Percentiles rank a stretch among this genome's conserved stretches.
Evolutionary conservation across 1,140 invertebrate species (phyloP).

Genomic region (Carcinoscorpius rotundicauda): DNA sequence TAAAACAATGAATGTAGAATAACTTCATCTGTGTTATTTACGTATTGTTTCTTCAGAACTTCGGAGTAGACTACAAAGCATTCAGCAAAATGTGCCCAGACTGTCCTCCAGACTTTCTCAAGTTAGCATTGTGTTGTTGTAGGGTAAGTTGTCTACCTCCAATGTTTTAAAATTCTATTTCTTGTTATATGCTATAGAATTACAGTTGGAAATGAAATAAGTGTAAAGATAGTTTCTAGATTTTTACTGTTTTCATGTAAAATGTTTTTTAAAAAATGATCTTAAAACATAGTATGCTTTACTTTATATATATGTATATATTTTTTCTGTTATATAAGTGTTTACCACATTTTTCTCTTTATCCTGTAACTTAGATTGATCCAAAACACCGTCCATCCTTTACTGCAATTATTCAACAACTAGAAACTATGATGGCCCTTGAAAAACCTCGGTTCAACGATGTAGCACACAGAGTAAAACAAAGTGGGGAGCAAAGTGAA

Average conservation of each 20-base stretch:
- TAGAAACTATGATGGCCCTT: constrained; percentile 32
- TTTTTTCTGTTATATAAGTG: neutral
- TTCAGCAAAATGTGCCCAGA: constrained; percentile 76
- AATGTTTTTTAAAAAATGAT: too few relatives aligned
- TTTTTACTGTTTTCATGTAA: neutral
- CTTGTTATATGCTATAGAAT: too few relatives aligned
- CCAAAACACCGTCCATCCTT: constrained; percentile 71
- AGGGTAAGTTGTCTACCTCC: constrained; percentile 48
- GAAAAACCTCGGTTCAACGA: constrained; percentile 5
- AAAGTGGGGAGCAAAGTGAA: neutral
- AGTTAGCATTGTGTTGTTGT: constrained; percentile 84
- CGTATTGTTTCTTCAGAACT: constrained; percentile 47
- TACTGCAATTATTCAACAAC: constrained; percentile 53
- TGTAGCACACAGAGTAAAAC: neutral
- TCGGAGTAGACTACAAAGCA: constrained; percentile 86
- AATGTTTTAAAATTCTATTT: too few relatives aligned
- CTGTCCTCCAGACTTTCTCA: constrained; percentile 74
- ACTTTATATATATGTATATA: constrained; percentile 1
- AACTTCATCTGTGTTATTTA: too few relatives aligned
- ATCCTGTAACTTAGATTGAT: constrained; percentile 49
- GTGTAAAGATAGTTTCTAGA: neutral
- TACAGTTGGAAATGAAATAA: neutral
- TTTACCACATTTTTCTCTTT: too few relatives aligned
- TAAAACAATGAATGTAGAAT: too few relatives aligned
- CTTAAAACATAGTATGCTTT: too few relatives aligned